These are phyloP conservation scores for Bombyx huttoni DNA, from an alignment of 2,888 invertebrate species.

Conservation along the genomic window DNA sequence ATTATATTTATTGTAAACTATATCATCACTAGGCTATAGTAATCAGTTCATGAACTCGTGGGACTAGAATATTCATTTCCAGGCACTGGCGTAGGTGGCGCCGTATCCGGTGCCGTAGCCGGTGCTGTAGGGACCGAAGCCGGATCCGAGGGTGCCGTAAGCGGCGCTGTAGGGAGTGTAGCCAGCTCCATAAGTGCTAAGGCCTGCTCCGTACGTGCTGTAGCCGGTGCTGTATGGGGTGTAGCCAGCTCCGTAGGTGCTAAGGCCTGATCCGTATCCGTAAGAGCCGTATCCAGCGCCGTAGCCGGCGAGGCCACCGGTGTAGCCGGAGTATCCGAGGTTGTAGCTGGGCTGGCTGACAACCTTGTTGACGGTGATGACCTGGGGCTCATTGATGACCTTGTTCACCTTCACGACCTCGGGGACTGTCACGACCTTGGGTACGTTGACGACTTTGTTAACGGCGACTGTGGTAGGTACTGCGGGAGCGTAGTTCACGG, in stretches of 20 bases:
- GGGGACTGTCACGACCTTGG: conserved; percentile 25
- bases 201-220: conserved; percentile 6
- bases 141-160: conserved; percentile 2
- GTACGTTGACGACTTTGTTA: conserved; percentile 31
- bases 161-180: conserved; percentile 1
- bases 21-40: neutral
- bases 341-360: conserved; percentile 20
- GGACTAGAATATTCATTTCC: conserved; percentile 14
- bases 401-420: conserved; percentile 31
- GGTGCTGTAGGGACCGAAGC: conserved; percentile 1
- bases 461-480: conserved; percentile 19
- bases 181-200: conserved; percentile 6
- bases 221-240: conserved; percentile 1
- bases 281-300: conserved; percentile 5
- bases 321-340: conserved; percentile 11
- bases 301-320: conserved; percentile 12
- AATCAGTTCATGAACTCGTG: neutral
- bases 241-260: conserved; percentile 6
- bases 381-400: conserved; percentile 34
- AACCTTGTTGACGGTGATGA: conserved; percentile 38
- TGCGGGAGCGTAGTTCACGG: conserved; percentile 9
- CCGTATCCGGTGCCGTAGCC: conserved; percentile 5
- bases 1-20: neutral
- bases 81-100: conserved; percentile 8
- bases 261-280: conserved; percentile 6